phyloP scores from a whole-genome alignment of 1,140 invertebrate species.

The Atta colombica region DNA sequence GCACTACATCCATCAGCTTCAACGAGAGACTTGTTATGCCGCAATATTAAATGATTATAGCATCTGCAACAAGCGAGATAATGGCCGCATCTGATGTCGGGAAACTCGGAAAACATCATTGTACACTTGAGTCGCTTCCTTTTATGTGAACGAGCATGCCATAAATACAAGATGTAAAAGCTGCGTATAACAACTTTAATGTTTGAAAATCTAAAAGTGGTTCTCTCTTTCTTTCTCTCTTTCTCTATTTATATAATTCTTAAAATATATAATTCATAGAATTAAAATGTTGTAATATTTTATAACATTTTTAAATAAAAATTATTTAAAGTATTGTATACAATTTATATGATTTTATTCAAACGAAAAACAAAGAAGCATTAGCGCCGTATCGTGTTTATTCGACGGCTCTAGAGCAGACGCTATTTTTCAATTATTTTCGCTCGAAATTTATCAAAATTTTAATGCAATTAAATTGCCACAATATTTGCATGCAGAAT shows the following conservation, averaged over 20 bases:
- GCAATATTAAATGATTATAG: slow-evolving; percentile 49
- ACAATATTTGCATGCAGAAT: slow-evolving; percentile 36
- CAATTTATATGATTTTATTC: background rate
- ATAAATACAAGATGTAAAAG: slow-evolving; percentile 13
- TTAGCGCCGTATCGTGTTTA: background rate
- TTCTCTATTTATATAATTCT: background rate
- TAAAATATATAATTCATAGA: slow-evolving; percentile 21
- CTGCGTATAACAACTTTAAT: background rate
- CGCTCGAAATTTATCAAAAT: slow-evolving; percentile 29
- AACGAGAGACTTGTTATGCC: slow-evolving; percentile 13
- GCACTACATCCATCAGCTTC: background rate
- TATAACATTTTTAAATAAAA: background rate
- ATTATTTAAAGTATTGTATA: background rate
- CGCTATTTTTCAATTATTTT: slow-evolving; percentile 32
- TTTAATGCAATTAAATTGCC: slow-evolving; percentile 35
- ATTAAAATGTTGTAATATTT: background rate
- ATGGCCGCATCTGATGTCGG: slow-evolving; percentile 1
- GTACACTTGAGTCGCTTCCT: slow-evolving; percentile 30
- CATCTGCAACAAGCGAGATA: slow-evolving; percentile 20
- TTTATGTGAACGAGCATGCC: background rate
- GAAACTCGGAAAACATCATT: slow-evolving; percentile 20
- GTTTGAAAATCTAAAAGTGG: background rate
- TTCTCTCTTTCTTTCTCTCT: background rate
- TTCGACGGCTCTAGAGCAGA: background rate
- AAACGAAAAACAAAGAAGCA: background rate